Conservation (phyloP, 2,113 vertebrate species). For the human (Homo sapiens) region GRCh38 chr4:41873501-41874000, state of each 20-base stretch:
- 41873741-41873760: conserved; percentile 58
- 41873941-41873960: conserved; percentile 93
- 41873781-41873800: conserved; percentile 91
- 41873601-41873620: neutral
- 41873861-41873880: conserved; percentile 84
- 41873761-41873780: conserved; percentile 64
- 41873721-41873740: conserved; percentile 54
- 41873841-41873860: conserved; percentile 90
- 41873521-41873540: neutral
- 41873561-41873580: neutral
- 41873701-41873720: neutral
- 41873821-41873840: conserved; percentile 83
- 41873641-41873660: conserved; percentile 13
- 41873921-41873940: conserved; percentile 93
- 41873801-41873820: conserved; percentile 91
- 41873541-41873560: neutral
- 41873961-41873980: conserved; percentile 99
- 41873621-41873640: neutral
- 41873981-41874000: conserved; percentile 93
- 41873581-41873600: neutral
- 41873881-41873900: conserved; percentile 87
- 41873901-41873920: conserved; percentile 89
- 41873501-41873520: neutral
- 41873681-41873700: conserved; percentile 1
- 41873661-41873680: conserved; percentile 19